Evolutionary conservation across 37 sponge, comb jelly and placozoan species (phyloP), one percentile per base, ranked within the genome.

Genomic region (Agelas oroides): DNA sequence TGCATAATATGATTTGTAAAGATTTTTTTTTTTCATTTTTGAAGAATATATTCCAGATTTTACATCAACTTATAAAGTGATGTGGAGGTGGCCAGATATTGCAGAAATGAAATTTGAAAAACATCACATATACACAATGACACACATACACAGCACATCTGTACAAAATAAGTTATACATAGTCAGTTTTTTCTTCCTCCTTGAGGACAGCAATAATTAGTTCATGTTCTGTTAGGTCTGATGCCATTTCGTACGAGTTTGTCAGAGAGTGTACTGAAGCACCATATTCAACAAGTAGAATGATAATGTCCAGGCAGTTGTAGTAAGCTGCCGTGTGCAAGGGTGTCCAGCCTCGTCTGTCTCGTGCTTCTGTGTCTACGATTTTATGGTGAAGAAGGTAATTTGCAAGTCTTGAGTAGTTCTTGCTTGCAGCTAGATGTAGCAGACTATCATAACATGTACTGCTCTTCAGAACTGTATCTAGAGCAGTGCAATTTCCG

Each of bases 381-480:
- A 82, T 75, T 16, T 72, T 33, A 57, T 80, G 60, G 1, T 58
- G 53, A 0, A 83, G 60, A 60, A 93, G 36, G 59, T 76, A 81
- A 2, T 79, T n/a, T 0, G 86, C 86, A 1, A 93, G 83, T 3
- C 76, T 37, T 1, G 83, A 25, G 68, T 84, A 89, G 79, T 93
- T 93, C 79, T 86, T 88, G 2, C 71, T 70, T 24, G 93, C 93
- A 17, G 93, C 89, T 14, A 88, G 56, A 56, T 93, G 93, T 6
- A 93, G 86, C 0, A 93, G 74, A 1, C 65, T 72, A 59, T 81
- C 53, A 71, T 70, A 83, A 38, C 71, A 32, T 5, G 84, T 89
- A 31, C 77, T 83, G 62, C 13, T 62, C 57, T 87, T 73, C 32
- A 87, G 46, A 17, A 80, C 65, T 33, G 18, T 53, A 40, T 86